Evolutionary conservation across 1,140 invertebrate genomes (phyloP).

Genomic region (Homarus americanus): DNA sequence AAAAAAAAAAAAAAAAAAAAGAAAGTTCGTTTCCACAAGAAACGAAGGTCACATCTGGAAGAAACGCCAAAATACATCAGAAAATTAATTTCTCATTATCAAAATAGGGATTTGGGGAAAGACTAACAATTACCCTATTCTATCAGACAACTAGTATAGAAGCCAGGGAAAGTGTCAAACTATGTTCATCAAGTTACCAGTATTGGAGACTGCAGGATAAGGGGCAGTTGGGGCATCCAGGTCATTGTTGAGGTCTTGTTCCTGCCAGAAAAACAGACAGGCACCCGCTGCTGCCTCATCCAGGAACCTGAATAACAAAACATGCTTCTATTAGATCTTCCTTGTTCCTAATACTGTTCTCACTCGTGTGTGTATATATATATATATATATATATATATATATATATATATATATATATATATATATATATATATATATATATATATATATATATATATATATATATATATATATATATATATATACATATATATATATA

Average conservation of each 20-base stretch:
- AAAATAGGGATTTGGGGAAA: not conserved
- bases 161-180: not conserved
- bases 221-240: not conserved
- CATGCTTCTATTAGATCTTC: too few relatives aligned
- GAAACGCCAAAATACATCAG: too few relatives aligned
- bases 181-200: not conserved
- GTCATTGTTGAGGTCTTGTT: constrained; percentile 2
- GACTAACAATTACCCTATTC: not conserved
- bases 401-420: too few relatives aligned
- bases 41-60: too few relatives aligned
- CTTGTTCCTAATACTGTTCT: too few relatives aligned
- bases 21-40: too few relatives aligned
- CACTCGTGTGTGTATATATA: too few relatives aligned
- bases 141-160: not conserved
- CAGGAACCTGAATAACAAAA: constrained; percentile 11
- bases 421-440: not conserved
- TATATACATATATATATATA: constrained; percentile 9
- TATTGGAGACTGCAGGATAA: not conserved
- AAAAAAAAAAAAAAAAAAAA: too few relatives aligned
- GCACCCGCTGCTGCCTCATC: not conserved
- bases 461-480: constrained; percentile 6
- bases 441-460: not conserved
- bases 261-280: constrained; percentile 29
- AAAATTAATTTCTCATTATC: not conserved
- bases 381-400: too few relatives aligned